Evolutionary conservation across 92 coral and sea anemone species (phyloP).

Genomic region (Muricea muricata): DNA sequence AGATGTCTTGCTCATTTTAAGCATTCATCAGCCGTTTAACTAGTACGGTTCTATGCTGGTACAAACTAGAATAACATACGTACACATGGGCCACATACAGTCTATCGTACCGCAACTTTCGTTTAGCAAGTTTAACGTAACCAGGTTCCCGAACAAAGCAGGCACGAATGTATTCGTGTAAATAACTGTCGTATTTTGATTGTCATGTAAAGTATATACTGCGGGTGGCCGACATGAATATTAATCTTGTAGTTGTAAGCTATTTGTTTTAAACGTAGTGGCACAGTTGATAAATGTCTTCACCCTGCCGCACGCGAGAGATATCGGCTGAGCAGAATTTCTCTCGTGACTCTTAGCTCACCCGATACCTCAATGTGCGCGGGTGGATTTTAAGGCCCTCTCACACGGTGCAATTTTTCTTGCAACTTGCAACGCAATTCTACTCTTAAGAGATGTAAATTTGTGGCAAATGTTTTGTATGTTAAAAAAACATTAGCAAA

Average conservation of each 20-base stretch:
- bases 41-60: background rate
- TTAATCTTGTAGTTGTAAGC: background rate
- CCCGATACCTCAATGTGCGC: no score
- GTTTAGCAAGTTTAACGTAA: background rate
- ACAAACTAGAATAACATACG: background rate
- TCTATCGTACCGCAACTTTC: background rate
- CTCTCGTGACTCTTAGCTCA: no score
- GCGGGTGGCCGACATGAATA: background rate
- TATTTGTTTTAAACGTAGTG: background rate
- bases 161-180: background rate
- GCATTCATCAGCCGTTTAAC: background rate
- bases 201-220: conserved; percentile 4
- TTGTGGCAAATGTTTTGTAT: no score
- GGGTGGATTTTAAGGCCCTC: no score
- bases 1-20: background rate
- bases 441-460: no score
- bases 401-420: no score
- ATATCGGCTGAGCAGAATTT: no score
- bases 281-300: no score
- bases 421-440: no score
- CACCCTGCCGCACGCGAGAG: no score
- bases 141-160: conserved; percentile 12
- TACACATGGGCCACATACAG: background rate
- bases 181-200: background rate
- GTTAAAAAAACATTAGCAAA: no score